Base-by-base conservation (phyloP, 2,888 invertebrate genomes). In the Sphaerophoria taeniata region DNA sequence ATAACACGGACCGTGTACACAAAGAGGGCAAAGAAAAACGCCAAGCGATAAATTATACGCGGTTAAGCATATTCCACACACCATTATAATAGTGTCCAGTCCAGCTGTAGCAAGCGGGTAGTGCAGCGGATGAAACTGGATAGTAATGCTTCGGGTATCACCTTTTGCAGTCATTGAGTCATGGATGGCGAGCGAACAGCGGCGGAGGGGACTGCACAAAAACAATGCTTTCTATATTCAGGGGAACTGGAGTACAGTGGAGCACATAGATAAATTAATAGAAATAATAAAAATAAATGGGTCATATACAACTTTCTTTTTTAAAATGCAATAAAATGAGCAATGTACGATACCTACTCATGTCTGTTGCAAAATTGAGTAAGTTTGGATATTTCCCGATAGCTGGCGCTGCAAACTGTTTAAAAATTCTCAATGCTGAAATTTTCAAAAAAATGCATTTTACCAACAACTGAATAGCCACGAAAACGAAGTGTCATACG, bases 41-140 rank as follows among this genome's bases (percentile, higher is more conserved):
- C 47, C 56, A 69, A 63, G 12, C 72, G 49, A 80, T 84, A 84
- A 84, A 80, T 84, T 79, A 76, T 63, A 67, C 67, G 79, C 75
- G 84, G 84, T 84, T 84, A 76, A 80, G 75, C 60, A 79, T 71
- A 75, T 75, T 75, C 60, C 75, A 58, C 56, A 83, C 70, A 9
- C 69, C 31, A n/a, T 53, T 49, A 61, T 24, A 24, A 24, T 33
- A 45, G 45, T 60, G 60, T 60, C 14, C 60, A 63, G 58, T 31
- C 55, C 31, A 33, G 24, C 5, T 24, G 24, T 2, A 24, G 9
- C 45, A 4, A n/a, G 45, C 9, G n/a, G 4, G 45, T 5, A 14
- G 47, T 6, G 5, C 7, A 49, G 9, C 11, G 61, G 36, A 58
- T 36, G 36, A 58, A n/a, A 55, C 6, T 49, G 24, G 34, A 56